Evolutionary conservation across 2,797 vertebrate genomes (phyloP).

Genomic region (Enteromius trimaculatus): DNA sequence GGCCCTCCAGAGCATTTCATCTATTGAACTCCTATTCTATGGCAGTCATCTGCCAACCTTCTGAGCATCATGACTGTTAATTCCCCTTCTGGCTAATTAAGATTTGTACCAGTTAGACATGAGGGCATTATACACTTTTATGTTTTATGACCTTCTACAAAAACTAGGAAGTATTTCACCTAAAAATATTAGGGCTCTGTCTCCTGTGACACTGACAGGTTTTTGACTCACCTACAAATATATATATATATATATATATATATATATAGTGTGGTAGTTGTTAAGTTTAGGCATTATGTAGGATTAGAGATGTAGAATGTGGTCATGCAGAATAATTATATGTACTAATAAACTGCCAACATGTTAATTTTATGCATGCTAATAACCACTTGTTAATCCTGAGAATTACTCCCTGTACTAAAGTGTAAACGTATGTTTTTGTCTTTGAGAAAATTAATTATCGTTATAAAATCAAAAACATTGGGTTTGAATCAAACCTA

Average conservation of each 20-base stretch:
- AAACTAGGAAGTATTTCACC: not conserved
- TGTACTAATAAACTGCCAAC: not conserved
- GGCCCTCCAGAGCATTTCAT: slow-evolving; percentile 19
- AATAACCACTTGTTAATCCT: not conserved
- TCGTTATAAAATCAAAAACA: not conserved
- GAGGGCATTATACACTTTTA: not conserved
- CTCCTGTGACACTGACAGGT: not conserved
- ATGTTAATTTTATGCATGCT: not conserved
- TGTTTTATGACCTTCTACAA: not conserved
- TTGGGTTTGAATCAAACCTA: not conserved
- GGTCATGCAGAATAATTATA: not conserved
- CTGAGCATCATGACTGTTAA: not conserved
- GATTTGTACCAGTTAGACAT: not conserved
- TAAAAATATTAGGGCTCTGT: not conserved
- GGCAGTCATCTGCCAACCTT: slow-evolving; percentile 8
- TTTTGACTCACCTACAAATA: not conserved
- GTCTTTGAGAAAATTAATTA: not conserved
- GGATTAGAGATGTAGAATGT: too few species aligned
- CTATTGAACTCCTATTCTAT: not conserved
- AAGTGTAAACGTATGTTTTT: not conserved
- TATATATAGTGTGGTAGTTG: too few species aligned
- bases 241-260: too few species aligned
- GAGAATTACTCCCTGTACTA: not conserved
- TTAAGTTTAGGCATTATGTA: too few species aligned
- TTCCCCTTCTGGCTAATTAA: slow-evolving; percentile 28